Base-by-base conservation (phyloP, 2,888 invertebrate genomes). In the Polyommatus icarus region DNA sequence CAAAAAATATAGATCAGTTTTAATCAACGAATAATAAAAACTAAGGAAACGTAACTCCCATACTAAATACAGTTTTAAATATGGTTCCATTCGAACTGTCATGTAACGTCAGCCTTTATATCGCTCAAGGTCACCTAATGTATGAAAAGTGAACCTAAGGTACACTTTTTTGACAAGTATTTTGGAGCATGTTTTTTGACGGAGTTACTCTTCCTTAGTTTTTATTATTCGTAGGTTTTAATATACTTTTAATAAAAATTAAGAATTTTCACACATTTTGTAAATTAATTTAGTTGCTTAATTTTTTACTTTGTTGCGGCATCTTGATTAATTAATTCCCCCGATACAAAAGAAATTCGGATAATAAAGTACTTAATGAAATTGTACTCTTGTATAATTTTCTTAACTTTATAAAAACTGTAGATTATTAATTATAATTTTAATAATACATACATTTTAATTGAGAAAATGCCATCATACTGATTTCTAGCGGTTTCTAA, bases 211-310 rank as follows among this genome's bases (percentile, higher is more conserved):
- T n/a, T n/a, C n/a, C n/a, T n/a, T n/a, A n/a, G n/a, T n/a, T n/a
- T n/a, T n/a, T n/a, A n/a, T n/a, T n/a, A n/a, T n/a, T n/a, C n/a
- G n/a, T n/a, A n/a, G n/a, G 2, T 61, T 67, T 67, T 15, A 67
- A 61, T 61, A 24, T 1, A 24, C 3, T 67, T 67, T 29, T 15
- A 12, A 61, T 61, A 24, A 61, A 8, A 61, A 61, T 8, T 1
- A 24, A 61, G 24, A 59, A 59, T 59, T 61, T 6, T 24, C 29
- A 67, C 15, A 15, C 12, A 15, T 29, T 67, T 24, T 67, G 29
- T 67, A 12, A 67, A 67, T 67, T 67, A 29, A 67, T 67, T 67
- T 29, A 67, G n/a, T n/a, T n/a, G n/a, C 67, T 15, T 3, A 67
- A 67, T 5, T 3, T 67, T 12, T 8, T 24, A 67, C 67, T 67